Evolutionary conservation across 2,113 vertebrate genomes (phyloP).

Genomic region (Synchiropus splendidus): DNA sequence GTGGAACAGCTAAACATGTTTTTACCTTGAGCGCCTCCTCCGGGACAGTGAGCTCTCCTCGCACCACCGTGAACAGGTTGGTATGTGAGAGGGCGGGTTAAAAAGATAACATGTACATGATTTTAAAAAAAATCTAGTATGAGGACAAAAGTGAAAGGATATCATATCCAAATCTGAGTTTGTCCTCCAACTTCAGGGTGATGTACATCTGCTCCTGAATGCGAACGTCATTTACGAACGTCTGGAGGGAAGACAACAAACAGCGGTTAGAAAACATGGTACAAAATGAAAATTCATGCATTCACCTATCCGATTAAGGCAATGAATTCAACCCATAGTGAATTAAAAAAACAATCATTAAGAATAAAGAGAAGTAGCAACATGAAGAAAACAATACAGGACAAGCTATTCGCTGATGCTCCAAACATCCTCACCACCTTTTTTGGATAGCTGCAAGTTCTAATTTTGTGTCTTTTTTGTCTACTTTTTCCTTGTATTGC

Average conservation of each 20-base stretch:
- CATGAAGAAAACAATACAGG: no score
- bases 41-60: conserved; percentile 90
- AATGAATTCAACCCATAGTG: no score
- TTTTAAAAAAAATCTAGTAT: conserved; percentile 1
- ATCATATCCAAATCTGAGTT: conserved; percentile 98
- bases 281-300: no score
- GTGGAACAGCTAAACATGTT: neutral
- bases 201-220: conserved; percentile 97
- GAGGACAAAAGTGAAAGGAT: conserved; percentile 74
- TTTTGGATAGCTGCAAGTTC: no score
- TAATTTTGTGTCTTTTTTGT: no score
- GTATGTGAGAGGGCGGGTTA: conserved; percentile 82
- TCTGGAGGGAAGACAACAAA: conserved; percentile 63
- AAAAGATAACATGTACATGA: conserved; percentile 34
- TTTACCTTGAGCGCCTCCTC: conserved; percentile 96
- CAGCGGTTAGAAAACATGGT: no score
- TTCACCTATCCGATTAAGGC: no score
- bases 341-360: no score
- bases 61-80: conserved; percentile 93
- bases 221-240: conserved; percentile 94
- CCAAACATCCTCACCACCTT: no score
- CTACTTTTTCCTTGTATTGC: no score
- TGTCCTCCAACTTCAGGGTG: conserved; percentile 93
- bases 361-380: no score
- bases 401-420: no score